Base-by-base conservation (phyloP, 2,113 vertebrate species). In the Boleophthalmus pectinirostris region DNA sequence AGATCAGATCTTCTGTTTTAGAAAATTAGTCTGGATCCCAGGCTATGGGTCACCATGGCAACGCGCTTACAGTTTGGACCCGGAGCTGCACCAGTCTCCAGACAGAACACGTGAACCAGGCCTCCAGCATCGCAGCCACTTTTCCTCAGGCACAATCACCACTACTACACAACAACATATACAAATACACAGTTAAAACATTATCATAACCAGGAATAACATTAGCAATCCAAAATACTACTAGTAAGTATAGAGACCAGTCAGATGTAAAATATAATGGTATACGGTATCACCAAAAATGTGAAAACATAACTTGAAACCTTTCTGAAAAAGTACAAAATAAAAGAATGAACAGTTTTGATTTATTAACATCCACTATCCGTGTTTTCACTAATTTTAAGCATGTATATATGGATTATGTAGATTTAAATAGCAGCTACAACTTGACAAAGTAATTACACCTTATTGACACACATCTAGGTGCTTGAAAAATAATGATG, bases 11-110 rank as follows among this genome's bases (percentile, higher is more conserved):
- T 51, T 51, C 5, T 18, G 47, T 18, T 20, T 51, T 51, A 54
- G 7, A 54, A 54, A 54, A 54, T 8, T 20, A 51, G 47, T 20
- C 47, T 51, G 47, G 18, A 51, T 18, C 16, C 47, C 47, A 54
- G 51, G 51, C 51, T 38, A 69, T 82, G 70, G 84, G 83, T 79
- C 92, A 91, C 92, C 92, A 93, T 93, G 91, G 92, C 90, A 94
- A 94, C 93, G 88, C 86, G 92, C 90, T 88, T 84, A 86, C 92
- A 90, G 89, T 71, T 88, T 80, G 79, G 78, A 80, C 85, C 83
- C 78, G 88, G 87, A 92, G 92, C 89, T 92, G 89, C 84, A 87
- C 85, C 75, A 61, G 78, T 87, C 77, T 82, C 85, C 82, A 78
- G 83, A 75, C 83, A 67, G 68, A 90, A 90, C 51, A n/a, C 16